Base-by-base conservation (phyloP, 2,113 vertebrate genomes). In the Formicarius rufipectus region DNA sequence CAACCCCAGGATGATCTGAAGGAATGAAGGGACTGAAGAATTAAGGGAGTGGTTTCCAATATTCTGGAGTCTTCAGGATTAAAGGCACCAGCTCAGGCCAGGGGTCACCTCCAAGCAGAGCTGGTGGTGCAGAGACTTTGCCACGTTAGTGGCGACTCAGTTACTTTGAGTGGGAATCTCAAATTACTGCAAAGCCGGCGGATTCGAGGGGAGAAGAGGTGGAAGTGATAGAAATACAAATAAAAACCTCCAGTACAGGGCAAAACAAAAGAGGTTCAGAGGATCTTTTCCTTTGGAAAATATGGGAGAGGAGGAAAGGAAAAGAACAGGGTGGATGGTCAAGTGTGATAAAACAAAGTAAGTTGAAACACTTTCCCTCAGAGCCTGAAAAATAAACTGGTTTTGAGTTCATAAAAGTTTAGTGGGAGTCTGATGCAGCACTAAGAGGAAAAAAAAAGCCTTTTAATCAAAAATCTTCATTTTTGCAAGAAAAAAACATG, bases 91-190 rank as follows among this genome's bases (percentile, higher is more conserved):
- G 37, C 64, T 81, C 63, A 35, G 68, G 33, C 53, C 62, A 60
- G 79, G 86, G 88, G 96, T 97, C 91, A 97, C 96, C 96, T 97
- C 95, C 91, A 97, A 78, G 27, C 80, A 31, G 52, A 50, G 69
- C 64, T 89, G 89, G 79, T 47, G 80, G 23, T 4, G 7, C 80
- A 90, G 73, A 80, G 37, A 9, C 85, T 94, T 76, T 93, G 90
- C 83, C 94, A 78, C 47, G 33, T 83, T 91, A 95, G 83, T 92
- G 86, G 79, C 24, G 30, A 95, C 89, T 95, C 93, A 78, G 89
- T 95, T 74, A 89, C 86, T 95, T 84, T 21, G 73, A 92, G 73
- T 75, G 91, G 67, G 91, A 93, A 92, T 96, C 96, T 97, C 95
- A 93, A 78, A 95, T 97, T 95, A 96, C 96, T 95, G 95, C 96